A percentile compares a stretch with the other conserved stretches of the same genome.
These are phyloP conservation scores for Sericinus montela DNA, from an alignment of 2,888 invertebrate species.

Conservation along the genomic window DNA sequence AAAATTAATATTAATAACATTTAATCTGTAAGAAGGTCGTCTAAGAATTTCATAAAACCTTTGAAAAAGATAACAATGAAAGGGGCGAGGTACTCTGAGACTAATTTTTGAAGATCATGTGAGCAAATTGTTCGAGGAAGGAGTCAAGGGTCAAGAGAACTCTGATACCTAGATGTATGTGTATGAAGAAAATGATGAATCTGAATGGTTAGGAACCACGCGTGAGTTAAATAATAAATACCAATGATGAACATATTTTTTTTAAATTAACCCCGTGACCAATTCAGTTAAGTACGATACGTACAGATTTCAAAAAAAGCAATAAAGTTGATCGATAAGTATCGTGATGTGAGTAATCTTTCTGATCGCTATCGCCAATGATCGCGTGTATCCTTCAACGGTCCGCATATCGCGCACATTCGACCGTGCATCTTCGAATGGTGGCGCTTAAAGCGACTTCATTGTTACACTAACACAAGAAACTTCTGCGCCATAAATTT, in stretches of 20 bases:
- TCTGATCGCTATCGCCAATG: slow-evolving; percentile 65
- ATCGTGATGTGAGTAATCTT: slow-evolving; percentile 66
- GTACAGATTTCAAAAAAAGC: slow-evolving; percentile 21
- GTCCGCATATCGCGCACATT: slow-evolving; percentile 34
- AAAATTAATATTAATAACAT: no score
- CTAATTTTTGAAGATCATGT: no score
- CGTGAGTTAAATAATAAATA: no score
- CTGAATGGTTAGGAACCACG: no score
- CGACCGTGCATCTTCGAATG: slow-evolving; percentile 25
- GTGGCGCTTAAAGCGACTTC: slow-evolving; percentile 38
- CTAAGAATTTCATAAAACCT: no score
- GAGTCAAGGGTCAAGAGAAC: no score
- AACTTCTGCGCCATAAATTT: slow-evolving; percentile 27
- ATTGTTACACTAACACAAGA: slow-evolving; percentile 41
- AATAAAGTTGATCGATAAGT: slow-evolving; percentile 57
- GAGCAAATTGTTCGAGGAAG: no score
- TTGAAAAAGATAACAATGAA: no score
- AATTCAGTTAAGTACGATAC: slow-evolving; percentile 5
- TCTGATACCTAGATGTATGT: no score
- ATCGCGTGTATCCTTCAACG: slow-evolving; percentile 57
- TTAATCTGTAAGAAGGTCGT: no score
- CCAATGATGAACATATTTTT: neutral
- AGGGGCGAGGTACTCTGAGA: no score
- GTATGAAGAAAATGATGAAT: no score
- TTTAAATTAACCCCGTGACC: neutral